These are phyloP conservation scores for Pholis gunnellus DNA, from an alignment of 2,113 vertebrate genomes.

Conservation along the genomic window DNA sequence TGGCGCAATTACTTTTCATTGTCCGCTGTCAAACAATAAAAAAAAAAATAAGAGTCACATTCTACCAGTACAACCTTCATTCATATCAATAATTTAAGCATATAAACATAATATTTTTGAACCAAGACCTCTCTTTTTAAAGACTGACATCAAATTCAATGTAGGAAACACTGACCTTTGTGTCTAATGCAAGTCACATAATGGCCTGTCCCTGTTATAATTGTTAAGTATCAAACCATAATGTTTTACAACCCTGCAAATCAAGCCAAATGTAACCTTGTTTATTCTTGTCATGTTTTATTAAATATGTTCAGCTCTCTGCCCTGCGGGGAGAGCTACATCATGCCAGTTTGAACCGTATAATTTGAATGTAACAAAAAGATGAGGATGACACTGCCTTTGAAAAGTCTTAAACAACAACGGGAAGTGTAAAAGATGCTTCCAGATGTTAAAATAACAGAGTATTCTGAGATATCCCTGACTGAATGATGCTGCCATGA, in stretches of 20 bases:
- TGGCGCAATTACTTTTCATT: too few relatives aligned
- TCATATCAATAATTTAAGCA: not conserved
- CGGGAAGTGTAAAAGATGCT: not conserved
- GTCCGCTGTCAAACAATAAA: too few relatives aligned
- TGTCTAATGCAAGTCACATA: not conserved
- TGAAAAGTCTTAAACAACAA: not conserved
- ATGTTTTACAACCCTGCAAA: not conserved
- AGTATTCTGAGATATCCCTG: conserved; percentile 4
- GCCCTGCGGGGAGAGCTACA: not conserved
- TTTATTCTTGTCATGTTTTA: not conserved
- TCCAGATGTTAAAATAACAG: not conserved
- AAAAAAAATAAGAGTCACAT: too few relatives aligned
- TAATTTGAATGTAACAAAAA: not conserved
- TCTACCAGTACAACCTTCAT: too few relatives aligned
- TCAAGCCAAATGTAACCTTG: not conserved
- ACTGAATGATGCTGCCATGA: conserved; percentile 33
- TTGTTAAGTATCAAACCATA: not conserved
- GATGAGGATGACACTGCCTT: not conserved
- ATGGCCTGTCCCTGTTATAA: not conserved
- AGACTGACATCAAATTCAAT: not conserved
- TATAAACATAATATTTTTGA: not conserved
- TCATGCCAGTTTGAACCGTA: not conserved
- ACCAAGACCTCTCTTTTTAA: not conserved
- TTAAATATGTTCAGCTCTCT: not conserved
- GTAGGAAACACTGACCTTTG: not conserved